phyloP scores from a whole-genome alignment of 2,797 vertebrate genomes.

The Paedocypris micromegethes region DNA sequence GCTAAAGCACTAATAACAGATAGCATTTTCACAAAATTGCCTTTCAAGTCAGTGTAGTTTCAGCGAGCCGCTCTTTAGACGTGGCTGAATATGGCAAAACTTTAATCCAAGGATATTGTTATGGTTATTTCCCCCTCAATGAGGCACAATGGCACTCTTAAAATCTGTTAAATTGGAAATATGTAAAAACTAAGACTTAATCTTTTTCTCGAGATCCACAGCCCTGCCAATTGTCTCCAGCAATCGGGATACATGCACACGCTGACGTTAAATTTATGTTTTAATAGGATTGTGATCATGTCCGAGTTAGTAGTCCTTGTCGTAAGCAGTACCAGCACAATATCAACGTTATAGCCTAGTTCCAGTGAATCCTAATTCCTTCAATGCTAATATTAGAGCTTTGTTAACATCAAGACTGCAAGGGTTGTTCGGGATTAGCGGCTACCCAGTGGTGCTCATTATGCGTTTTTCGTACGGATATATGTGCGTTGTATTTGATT shows the following conservation, averaged over 20 bases:
- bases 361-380: conserved; percentile 18
- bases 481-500: conserved; percentile 36
- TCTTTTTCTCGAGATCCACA: conserved; percentile 5
- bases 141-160: conserved; percentile 21
- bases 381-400: conserved; percentile 21
- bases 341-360: conserved; percentile 2
- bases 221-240: conserved; percentile 10
- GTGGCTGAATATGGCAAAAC: neutral
- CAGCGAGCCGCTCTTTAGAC: conserved; percentile 44
- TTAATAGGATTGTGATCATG: conserved; percentile 37
- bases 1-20: conserved; percentile 61
- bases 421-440: conserved; percentile 25
- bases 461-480: conserved; percentile 29
- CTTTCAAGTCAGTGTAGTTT: conserved; percentile 49
- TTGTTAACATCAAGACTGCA: conserved; percentile 19
- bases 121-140: conserved; percentile 14
- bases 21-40: conserved; percentile 31
- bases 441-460: conserved; percentile 22
- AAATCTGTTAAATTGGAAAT: conserved; percentile 29
- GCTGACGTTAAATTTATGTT: conserved; percentile 19
- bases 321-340: conserved; percentile 6
- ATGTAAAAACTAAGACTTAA: conserved; percentile 10
- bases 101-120: conserved; percentile 23
- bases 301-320: conserved; percentile 7
- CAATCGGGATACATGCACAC: neutral